These are phyloP conservation scores for Etheostoma cragini DNA, from an alignment of 2,113 vertebrate genomes.

Conservation along the genomic window DNA sequence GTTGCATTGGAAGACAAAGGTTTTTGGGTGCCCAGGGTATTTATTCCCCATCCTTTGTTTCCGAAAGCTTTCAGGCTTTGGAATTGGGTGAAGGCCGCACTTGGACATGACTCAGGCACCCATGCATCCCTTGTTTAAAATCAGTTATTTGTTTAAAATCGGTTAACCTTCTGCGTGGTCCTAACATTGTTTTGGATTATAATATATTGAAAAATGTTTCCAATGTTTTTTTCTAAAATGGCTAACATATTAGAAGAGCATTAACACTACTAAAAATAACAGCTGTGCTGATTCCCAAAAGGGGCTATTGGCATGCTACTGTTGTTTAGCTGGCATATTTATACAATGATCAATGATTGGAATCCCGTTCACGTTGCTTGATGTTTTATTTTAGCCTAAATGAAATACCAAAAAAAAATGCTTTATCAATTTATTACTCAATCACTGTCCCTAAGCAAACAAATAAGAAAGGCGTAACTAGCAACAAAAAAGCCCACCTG, in stretches of 20 bases:
- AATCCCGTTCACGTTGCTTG: neutral
- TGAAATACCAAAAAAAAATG: neutral
- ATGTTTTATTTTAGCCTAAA: neutral
- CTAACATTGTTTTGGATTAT: neutral
- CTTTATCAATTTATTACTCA: too few relatives aligned
- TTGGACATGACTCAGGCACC: too few relatives aligned
- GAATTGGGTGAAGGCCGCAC: too few relatives aligned
- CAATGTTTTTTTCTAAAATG: neutral
- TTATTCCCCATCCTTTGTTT: too few relatives aligned
- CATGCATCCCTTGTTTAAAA: too few relatives aligned
- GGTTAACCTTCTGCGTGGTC: too few relatives aligned
- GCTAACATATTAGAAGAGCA: constrained; percentile 5
- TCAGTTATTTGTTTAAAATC: too few relatives aligned
- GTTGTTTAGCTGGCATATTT: constrained; percentile 19
- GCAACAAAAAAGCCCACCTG: neutral
- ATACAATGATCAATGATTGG: neutral
- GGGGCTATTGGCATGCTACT: neutral
- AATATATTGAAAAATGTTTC: neutral
- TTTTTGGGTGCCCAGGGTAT: too few relatives aligned
- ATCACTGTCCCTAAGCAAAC: neutral
- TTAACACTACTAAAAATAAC: neutral
- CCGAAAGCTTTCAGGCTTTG: too few relatives aligned
- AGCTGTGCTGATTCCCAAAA: neutral
- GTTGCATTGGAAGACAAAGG: too few relatives aligned
- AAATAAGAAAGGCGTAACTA: neutral